These are phyloP conservation scores for Brachypodius melanocephalos DNA, from an alignment of 2,113 vertebrate species.

Conservation along the genomic window DNA sequence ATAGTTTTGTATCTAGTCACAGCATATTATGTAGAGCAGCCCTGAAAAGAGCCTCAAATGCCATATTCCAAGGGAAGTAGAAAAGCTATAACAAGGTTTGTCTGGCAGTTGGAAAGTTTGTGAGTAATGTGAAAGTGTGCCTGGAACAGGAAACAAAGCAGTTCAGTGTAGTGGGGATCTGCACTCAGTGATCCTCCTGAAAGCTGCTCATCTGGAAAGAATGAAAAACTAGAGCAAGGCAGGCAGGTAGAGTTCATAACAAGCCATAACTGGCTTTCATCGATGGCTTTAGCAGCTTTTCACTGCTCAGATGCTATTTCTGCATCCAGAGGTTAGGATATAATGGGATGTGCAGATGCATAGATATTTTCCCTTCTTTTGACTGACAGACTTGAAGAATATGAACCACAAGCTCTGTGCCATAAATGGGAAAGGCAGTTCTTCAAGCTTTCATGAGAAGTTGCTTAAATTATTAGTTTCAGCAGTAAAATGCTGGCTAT, in stretches of 20 bases:
- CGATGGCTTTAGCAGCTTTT: constrained; percentile 45
- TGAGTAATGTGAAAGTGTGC: background rate
- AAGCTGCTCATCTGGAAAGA: constrained; percentile 31
- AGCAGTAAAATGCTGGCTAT: constrained; percentile 7
- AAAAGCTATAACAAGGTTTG: background rate
- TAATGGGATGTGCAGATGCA: constrained; percentile 54
- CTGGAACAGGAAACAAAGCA: background rate
- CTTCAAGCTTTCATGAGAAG: background rate
- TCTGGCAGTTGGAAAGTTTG: background rate
- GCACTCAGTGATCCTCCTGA: background rate
- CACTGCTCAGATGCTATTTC: constrained; percentile 26
- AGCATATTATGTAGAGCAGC: background rate
- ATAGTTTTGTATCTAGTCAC: background rate
- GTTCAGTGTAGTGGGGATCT: background rate
- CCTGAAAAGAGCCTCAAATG: background rate
- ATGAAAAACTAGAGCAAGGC: background rate
- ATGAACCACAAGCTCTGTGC: constrained; percentile 17
- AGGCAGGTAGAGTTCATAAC: constrained; percentile 25
- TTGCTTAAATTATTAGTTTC: constrained; percentile 35
- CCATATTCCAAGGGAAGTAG: background rate
- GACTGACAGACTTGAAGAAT: background rate
- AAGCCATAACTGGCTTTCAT: background rate
- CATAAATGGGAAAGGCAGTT: constrained; percentile 27
- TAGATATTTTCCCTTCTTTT: constrained; percentile 27
- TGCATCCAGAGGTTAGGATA: constrained; percentile 25